Base-by-base conservation (phyloP, 1,140 invertebrate species). In the Drosophila azteca region DNA sequence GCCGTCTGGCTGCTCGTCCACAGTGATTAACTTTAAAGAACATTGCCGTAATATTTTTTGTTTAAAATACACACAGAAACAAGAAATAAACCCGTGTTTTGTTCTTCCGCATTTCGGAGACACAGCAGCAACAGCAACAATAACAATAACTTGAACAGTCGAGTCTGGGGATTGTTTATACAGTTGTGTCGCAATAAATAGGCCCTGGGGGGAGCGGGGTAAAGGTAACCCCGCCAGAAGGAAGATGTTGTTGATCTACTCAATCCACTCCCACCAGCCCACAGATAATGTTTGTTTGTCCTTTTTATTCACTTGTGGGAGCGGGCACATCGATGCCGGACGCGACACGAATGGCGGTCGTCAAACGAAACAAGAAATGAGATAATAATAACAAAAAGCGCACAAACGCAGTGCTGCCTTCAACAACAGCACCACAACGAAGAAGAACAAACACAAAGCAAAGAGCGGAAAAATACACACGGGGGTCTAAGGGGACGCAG, bases 361-460 rank as follows among this genome's bases (percentile, higher is more conserved):
- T 58, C 54, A 51, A 60, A 46, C 46, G 68, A 71, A 79, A 71
- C 71, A 78, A 78, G 78, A 81, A 87, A 88, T 87, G 83, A 87
- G 82, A 87, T 87, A 87, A 87, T 77, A 77, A 77, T 87, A 87
- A 87, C 83, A 88, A 87, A 85, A 81, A 79, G 69, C 72, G 62
- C 71, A 60, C 53, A 80, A 80, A 67, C 77, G 59, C 64, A 55
- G 57, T 64, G 80, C 84, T 66, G 75, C 67, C 79, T 74, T 70
- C 81, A 83, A 74, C 65, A 74, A 78, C 82, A 87, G 62, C 50
- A 87, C 59, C 50, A 70, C 71, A 81, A 66, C 77, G 31, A 69
- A 87, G 41, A 75, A 85, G 79, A 85, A 87, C 77, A 85, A 70
- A 73, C 60, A 68, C 52, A 50, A 58, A 67, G 35, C 43, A 78